These are phyloP conservation scores for Tupaia chinensis DNA, from an alignment of 2,113 vertebrate species.

Conservation along the genomic window DNA sequence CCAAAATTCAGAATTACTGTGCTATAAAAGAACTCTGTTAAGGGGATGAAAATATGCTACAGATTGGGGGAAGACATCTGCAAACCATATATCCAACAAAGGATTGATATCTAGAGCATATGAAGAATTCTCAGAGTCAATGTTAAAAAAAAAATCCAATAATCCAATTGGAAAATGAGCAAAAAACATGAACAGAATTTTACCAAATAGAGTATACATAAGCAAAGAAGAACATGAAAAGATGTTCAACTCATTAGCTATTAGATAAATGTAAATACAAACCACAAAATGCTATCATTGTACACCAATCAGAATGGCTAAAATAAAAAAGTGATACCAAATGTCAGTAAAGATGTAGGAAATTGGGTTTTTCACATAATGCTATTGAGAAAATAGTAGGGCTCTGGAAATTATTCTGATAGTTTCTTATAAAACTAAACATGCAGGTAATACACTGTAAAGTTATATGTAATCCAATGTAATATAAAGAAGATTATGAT, in stretches of 20 bases:
- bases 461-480: too few relatives aligned
- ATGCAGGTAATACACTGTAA: too few relatives aligned
- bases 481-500: too few relatives aligned
- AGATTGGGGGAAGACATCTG: neutral
- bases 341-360: neutral
- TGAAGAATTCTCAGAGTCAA: neutral
- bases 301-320: neutral
- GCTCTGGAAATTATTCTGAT: neutral
- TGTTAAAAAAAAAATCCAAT: too few relatives aligned
- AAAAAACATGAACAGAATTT: slow-evolving; percentile 6
- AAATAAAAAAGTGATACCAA: slow-evolving; percentile 41
- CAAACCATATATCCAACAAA: neutral
- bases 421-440: slow-evolving; percentile 35
- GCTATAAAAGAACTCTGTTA: too few relatives aligned
- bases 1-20: too few relatives aligned
- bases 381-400: neutral
- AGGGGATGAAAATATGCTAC: neutral
- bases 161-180: neutral
- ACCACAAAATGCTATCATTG: neutral
- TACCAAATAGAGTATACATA: neutral
- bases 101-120: neutral
- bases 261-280: neutral
- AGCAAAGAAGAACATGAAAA: slow-evolving; percentile 5
- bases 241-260: neutral
- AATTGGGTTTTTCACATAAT: neutral